Percentiles rank a stretch among this genome's conserved stretches.
phyloP scores from a whole-genome alignment of 2,797 vertebrate species.

The Enteromius treurensis region DNA sequence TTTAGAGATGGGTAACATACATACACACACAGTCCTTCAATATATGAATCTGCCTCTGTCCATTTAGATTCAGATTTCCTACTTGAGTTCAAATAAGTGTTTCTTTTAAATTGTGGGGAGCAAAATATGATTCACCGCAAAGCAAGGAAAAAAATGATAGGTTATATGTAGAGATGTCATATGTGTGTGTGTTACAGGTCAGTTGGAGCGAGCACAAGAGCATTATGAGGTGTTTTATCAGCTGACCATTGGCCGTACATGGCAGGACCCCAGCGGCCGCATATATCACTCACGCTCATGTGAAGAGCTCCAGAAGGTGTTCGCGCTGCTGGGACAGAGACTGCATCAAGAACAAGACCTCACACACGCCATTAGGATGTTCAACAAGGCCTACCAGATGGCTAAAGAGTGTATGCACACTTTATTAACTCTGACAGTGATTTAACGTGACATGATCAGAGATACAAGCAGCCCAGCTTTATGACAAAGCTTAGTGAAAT shows the following conservation, averaged over 20 bases:
- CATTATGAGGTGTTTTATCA: slow-evolving; percentile 82
- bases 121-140: neutral
- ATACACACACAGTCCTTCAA: neutral
- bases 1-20: slow-evolving; percentile 66
- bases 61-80: neutral
- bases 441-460: neutral
- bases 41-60: neutral
- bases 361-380: slow-evolving; percentile 76
- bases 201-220: slow-evolving; percentile 75
- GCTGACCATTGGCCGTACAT: slow-evolving; percentile 71
- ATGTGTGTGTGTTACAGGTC: slow-evolving; percentile 71
- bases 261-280: slow-evolving; percentile 75
- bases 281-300: slow-evolving; percentile 75
- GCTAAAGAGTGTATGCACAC: slow-evolving; percentile 77
- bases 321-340: slow-evolving; percentile 79
- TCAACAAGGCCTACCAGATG: slow-evolving; percentile 80
- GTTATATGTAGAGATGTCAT: neutral
- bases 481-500: neutral
- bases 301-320: slow-evolving; percentile 81
- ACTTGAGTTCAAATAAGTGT: neutral
- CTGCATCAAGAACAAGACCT: slow-evolving; percentile 78
- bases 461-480: neutral
- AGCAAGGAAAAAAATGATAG: neutral
- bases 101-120: neutral
- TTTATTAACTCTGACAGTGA: neutral